Conservation (phyloP, 2,888 invertebrate genomes). For the Anoncus sp. region DNA sequence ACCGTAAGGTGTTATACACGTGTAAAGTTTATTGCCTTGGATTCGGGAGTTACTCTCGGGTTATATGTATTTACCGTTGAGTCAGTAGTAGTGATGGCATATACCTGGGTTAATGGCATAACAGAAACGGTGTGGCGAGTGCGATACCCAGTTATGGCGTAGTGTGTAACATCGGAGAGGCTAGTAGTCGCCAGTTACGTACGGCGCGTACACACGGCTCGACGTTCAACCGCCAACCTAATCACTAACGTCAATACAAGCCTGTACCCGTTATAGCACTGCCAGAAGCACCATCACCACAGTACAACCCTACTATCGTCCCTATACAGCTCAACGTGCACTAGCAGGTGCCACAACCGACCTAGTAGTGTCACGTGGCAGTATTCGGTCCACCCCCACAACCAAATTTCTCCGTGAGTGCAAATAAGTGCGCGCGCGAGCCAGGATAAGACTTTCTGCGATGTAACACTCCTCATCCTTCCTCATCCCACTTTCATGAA, state of each 20-base stretch:
- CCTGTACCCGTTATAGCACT: constrained; percentile 41
- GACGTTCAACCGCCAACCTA: constrained; percentile 61
- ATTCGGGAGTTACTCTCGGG: constrained; percentile 45
- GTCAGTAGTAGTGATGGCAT: constrained; percentile 16
- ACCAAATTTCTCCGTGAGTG: constrained; percentile 55
- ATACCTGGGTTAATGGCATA: constrained; percentile 31
- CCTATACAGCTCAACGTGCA: constrained; percentile 35
- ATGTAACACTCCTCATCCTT: constrained; percentile 24
- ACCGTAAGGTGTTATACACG: constrained; percentile 49
- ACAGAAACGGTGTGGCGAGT: constrained; percentile 38
- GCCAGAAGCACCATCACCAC: constrained; percentile 38
- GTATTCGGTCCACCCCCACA: constrained; percentile 46
- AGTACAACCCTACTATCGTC: constrained; percentile 11
- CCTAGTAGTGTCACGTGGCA: constrained; percentile 26
- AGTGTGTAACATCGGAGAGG: constrained; percentile 37
- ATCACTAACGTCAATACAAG: constrained; percentile 65
- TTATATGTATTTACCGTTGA: constrained; percentile 22
- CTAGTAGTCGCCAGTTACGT: constrained; percentile 49
- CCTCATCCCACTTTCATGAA: constrained; percentile 6
- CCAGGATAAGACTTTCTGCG: constrained; percentile 46
- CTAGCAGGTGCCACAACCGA: constrained; percentile 24
- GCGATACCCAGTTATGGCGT: constrained; percentile 11
- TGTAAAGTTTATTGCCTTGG: constrained; percentile 59
- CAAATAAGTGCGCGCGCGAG: constrained; percentile 44
- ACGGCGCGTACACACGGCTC: constrained; percentile 46